Base-by-base conservation (phyloP, 2,888 invertebrate genomes). In the Myopa testacea region DNA sequence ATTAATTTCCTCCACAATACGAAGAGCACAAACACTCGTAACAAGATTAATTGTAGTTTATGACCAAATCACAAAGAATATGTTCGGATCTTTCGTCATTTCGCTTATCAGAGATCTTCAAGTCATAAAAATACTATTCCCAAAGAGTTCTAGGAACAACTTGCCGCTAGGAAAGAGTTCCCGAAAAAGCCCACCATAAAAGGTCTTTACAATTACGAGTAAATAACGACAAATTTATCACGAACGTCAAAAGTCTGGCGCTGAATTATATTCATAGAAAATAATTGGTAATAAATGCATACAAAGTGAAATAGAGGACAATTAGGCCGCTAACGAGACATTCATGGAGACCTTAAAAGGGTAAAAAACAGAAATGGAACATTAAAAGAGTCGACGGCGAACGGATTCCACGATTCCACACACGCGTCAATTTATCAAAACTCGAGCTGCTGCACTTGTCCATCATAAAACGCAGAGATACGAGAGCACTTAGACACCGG, bases 301-400 rank as follows among this genome's bases (percentile, higher is more conserved):
- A 62, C n/a, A 60, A 71, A 71, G 38, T 60, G 19, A 52, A 12
- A 45, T 72, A 19, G 50, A 37, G 69, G 52, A 79, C 75, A 80
- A 80, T 80, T 78, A 78, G 72, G 60, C 58, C 72, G 68, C 75
- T 76, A 76, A 78, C 77, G 78, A 78, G 78, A 73, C 76, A 78
- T 76, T 72, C 62, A 75, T 60, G 77, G 78, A 69, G 76, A 63
- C 78, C 50, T 75, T 68, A 79, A 78, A 77, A 19, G 50, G 45
- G n/a, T 19, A 26, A 37, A 26, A 60, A 73, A 62, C 19, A 71
- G n/a, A 70, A 69, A 55, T 70, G 70, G 55, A 55, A 19, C 71
- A 60, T 58, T 71, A 60, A 40, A 71, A 19, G 19, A n/a, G 62
- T 19, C 19, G 62, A 19, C 34, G 62, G 62, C 5, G 62, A 55